Evolutionary conservation across 2,797 vertebrate species (phyloP).

Genomic region (Graptemys geographica): DNA sequence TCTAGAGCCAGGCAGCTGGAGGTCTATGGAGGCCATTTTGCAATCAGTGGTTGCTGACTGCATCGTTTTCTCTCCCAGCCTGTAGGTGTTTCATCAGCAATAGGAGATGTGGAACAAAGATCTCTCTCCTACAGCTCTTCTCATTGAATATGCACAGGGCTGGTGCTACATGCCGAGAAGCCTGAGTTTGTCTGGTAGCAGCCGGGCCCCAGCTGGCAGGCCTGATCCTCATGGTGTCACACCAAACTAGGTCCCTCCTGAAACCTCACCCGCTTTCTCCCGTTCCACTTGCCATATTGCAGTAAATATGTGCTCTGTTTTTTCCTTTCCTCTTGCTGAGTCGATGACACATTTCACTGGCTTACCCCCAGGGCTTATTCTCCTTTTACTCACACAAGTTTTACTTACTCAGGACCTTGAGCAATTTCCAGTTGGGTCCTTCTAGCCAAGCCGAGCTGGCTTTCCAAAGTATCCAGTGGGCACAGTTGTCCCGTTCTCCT

Average conservation of each 20-base stretch:
- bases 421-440: no score
- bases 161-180: background rate
- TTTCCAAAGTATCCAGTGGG: background rate
- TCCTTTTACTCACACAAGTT: background rate
- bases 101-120: background rate
- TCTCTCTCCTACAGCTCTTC: background rate
- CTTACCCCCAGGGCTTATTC: background rate
- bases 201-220: background rate
- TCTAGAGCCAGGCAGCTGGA: background rate
- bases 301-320: fast-evolving
- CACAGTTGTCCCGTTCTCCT: background rate
- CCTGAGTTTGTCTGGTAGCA: background rate
- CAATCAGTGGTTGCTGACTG: background rate
- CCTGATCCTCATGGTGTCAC: background rate
- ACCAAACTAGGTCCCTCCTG: background rate
- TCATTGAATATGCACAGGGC: no score
- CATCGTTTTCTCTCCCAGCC: background rate
- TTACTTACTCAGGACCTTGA: no score
- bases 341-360: fast-evolving
- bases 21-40: background rate
- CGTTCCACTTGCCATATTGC: background rate
- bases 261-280: background rate
- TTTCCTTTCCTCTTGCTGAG: background rate
- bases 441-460: background rate
- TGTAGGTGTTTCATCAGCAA: background rate